Base-by-base conservation (phyloP, 1,140 invertebrate species). In the Lepidurus packardi region DNA sequence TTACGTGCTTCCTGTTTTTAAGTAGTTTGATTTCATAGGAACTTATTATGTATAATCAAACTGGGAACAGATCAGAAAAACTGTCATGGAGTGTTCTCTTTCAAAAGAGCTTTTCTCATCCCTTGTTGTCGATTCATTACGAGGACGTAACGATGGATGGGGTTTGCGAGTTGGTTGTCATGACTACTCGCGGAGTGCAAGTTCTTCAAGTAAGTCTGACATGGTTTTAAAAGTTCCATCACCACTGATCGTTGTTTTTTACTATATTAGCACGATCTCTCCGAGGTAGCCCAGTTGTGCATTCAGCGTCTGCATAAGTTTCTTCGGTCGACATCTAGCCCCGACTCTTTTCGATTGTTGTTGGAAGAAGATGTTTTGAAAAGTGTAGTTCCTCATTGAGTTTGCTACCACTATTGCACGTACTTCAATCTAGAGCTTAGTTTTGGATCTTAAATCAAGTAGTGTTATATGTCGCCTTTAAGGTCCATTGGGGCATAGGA, bases 111-210 rank as follows among this genome's bases (percentile, higher is more conserved):
- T 89, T 92, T 80, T 85, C 90, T 41, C 87, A 88, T 78, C 90
- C 91, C 11, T 85, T 92, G 45, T 86, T 91, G 82, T 87, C 87
- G 0, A 84, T 92, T 41, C 86, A 88, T 79, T 88, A 88, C 81
- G 81, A 90, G 73, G 91, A 92, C 83, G 84, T 92, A n/a, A 90
- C 88, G 65, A 89, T 89, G 13, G 91, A 92, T 85, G 91, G 91
- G 65, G 84, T 91, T 53, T 89, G 89, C 81, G 90, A 92, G 84
- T 83, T 92, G 44, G 84, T 90, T 78, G 88, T 91, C n/a, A 84
- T 91, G 24, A 91, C 91, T 2, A 86, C 90, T 81, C 88, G 88
- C 82, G 91, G 91, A 74, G 84, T 92, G 16, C 90, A 91, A 82
- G 88, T 92, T 81, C 84, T 92, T 82, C 90, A 91, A 86, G 89